phyloP scores from a whole-genome alignment of 2,888 invertebrate species.

The Synanthedon tipuliformis region DNA sequence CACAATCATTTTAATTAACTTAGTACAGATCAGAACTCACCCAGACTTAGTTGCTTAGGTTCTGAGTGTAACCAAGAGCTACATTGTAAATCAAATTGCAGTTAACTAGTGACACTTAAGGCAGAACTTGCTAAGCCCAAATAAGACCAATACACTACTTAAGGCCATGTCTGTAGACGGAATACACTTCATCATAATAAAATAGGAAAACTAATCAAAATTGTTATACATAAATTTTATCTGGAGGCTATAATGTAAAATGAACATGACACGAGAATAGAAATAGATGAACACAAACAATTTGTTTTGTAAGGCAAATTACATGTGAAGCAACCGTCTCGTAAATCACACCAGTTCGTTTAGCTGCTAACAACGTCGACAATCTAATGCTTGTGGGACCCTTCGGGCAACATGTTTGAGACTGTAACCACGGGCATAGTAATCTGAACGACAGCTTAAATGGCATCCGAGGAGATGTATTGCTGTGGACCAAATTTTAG shows the following conservation, averaged over 20 bases:
- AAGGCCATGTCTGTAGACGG: no score
- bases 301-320: slow-evolving; percentile 18
- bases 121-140: no score
- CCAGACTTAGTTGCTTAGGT: no score
- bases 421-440: slow-evolving; percentile 11
- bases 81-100: no score
- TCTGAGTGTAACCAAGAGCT: no score
- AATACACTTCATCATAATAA: background rate
- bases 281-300: background rate
- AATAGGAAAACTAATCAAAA: background rate
- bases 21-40: no score
- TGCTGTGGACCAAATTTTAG: background rate
- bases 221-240: background rate
- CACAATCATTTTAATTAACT: no score
- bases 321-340: slow-evolving; percentile 19
- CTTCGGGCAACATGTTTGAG: slow-evolving; percentile 17
- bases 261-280: background rate
- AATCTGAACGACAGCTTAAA: slow-evolving; percentile 9
- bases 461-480: slow-evolving; percentile 2
- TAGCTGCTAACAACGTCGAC: slow-evolving; percentile 8
- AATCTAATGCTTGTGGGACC: slow-evolving; percentile 13
- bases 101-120: no score
- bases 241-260: background rate
- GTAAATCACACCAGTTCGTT: slow-evolving; percentile 24
- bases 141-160: no score